These are phyloP conservation scores for Ibidorhyncha struthersii DNA, from an alignment of 2,113 vertebrate genomes.

Conservation along the genomic window DNA sequence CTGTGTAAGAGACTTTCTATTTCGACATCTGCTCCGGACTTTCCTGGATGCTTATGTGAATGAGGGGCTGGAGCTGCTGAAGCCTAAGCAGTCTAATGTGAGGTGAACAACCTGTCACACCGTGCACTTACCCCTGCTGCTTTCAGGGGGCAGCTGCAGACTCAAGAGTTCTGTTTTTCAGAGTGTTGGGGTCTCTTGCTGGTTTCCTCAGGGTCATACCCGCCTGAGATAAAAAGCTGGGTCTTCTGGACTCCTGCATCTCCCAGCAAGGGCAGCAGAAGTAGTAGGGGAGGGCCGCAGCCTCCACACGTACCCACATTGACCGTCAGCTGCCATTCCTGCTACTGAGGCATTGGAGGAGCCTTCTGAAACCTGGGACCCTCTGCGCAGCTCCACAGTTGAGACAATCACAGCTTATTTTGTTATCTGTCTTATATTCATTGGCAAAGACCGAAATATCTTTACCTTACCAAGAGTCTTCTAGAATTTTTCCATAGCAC, in stretches of 20 bases:
- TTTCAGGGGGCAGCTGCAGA: not conserved
- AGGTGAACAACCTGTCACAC: not conserved
- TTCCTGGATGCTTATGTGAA: not conserved
- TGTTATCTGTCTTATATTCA: not conserved
- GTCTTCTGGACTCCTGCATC: not conserved
- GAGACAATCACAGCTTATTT: not conserved
- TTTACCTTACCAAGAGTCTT: not conserved
- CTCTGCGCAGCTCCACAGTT: not conserved
- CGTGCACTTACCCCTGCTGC: not conserved
- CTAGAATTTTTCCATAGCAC: not conserved
- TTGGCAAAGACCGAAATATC: not conserved
- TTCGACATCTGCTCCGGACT: not conserved
- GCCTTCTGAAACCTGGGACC: not conserved
- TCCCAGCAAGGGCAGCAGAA: not conserved
- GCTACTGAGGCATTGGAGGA: not conserved
- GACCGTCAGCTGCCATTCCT: not conserved
- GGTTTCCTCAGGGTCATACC: not conserved
- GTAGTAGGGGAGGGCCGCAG: not conserved
- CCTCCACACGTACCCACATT: fast-evolving
- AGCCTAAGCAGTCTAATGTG: not conserved
- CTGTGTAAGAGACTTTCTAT: not conserved
- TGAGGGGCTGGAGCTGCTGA: not conserved
- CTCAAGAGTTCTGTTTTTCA: not conserved
- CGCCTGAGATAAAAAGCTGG: not conserved
- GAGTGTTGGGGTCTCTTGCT: not conserved